Percentiles rank a stretch among this genome's conserved stretches.
Evolutionary conservation across 2,797 vertebrate genomes (phyloP).

Genomic region (Eupleurogrammus muticus): DNA sequence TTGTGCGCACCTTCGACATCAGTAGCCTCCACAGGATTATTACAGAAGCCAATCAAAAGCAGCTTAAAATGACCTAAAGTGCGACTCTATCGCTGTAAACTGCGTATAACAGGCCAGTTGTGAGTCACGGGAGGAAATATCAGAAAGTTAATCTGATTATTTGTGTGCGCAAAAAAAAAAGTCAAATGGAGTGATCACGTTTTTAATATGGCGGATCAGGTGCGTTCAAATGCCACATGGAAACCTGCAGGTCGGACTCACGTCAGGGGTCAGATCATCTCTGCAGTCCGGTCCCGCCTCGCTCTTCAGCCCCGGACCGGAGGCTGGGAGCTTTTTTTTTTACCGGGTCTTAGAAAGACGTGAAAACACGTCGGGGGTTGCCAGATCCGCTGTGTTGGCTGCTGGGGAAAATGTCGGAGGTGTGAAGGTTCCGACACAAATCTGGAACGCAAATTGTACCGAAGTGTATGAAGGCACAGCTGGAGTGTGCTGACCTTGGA

Average conservation of each 20-base stretch:
- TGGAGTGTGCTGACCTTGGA: neutral
- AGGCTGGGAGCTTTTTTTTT: neutral
- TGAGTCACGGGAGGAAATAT: neutral
- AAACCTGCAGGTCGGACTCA: constrained; percentile 17
- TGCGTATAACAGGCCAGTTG: neutral
- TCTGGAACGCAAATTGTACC: neutral
- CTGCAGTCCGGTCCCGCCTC: neutral
- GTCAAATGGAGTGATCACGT: constrained; percentile 26
- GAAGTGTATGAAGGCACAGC: too few relatives aligned
- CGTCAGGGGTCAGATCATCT: neutral
- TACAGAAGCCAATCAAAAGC: neutral
- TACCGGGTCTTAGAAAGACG: neutral
- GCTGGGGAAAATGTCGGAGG: constrained; percentile 15
- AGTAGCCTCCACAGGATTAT: neutral
- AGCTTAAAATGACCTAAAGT: fast-evolving
- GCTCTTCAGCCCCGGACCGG: neutral
- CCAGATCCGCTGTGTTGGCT: constrained; percentile 12
- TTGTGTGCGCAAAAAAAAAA: neutral
- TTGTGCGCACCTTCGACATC: neutral
- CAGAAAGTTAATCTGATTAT: fast-evolving
- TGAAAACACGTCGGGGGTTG: constrained; percentile 1
- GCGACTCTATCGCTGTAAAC: neutral
- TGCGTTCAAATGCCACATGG: constrained; percentile 61
- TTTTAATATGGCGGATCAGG: constrained; percentile 77
- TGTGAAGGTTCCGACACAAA: neutral